Base-by-base conservation (phyloP, 2,888 invertebrate genomes). In the Brassicogethes aeneus region DNA sequence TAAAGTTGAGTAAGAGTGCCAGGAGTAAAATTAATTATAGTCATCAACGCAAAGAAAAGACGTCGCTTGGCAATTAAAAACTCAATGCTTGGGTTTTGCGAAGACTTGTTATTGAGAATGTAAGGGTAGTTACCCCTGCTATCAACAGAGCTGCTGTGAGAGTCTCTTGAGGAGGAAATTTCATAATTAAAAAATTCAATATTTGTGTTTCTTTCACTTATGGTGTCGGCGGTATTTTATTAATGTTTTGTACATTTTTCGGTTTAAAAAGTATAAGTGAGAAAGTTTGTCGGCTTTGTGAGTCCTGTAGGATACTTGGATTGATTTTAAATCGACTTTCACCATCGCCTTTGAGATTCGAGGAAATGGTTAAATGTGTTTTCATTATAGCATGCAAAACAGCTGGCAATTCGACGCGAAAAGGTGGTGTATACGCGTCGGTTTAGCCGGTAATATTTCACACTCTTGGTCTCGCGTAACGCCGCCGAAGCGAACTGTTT, bases 381-480 rank as follows among this genome's bases (percentile, higher is more conserved):
- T 62, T 62, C 64, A 64, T 63, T 63, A 63, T 63, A 63, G 59
- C 59, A 64, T 64, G 64, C 62, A 64, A 64, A 64, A 57, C 59
- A 64, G 60, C 48, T 51, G 53, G 55, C 55, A 53, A 54, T 52
- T 57, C 48, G 45, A 50, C 53, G 49, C 55, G 46, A 43, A 41
- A 47, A 50, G 52, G 53, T 56, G 56, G 49, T 53, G 51, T 50
- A 47, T 59, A 44, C 51, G 46, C 37, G 48, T 37, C 10, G 37
- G 42, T 16, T 43, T 23, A 7, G 10, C 5, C 5, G 49, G 48
- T 55, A 52, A 57, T 59, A 59, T 59, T 59, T 59, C 54, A 58
- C 57, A 51, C 51, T 54, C 52, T 52, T 51, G 48, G 46, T 41
- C 48, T 43, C 45, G 46, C 50, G 48, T 49, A 46, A 52, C 42